Base-by-base conservation (phyloP, 2,113 vertebrate species). In the Phyllostomus discolor region DNA sequence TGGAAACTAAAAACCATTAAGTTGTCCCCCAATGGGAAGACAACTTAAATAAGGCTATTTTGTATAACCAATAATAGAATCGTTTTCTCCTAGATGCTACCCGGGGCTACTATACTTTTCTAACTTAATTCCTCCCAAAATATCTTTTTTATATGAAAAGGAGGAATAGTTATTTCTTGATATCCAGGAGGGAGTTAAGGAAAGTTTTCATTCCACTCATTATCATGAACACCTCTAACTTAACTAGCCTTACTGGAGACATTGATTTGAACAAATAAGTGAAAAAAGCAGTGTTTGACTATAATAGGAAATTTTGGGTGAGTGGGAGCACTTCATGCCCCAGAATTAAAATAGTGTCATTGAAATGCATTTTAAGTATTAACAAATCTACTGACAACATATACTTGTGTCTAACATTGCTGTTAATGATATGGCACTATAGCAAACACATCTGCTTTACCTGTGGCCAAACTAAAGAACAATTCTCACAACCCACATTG, bases 281-380 rank as follows among this genome's bases (percentile, higher is more conserved):
- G 31, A 85, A 75, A 28, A 70, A 84, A 67, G 24, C 57, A 46
- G 43, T 19, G 35, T 52, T 81, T 82, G 31, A 50, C 33, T 67
- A 14, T 75, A 66, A 66, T 87, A n/a, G 17, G 35, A 57, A 95
- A 86, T 78, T 52, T 62, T 54, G 26, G 14, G 9, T 91, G 20
- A 90, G 57, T 69, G 6, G 10, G 69, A 78, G 38, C 73, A 7
- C 46, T 90, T 1, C 9, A 72, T 94, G 26, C 5, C 28, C 31
- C 69, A 72, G 52, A 50, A 46, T 86, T 54, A 59, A 88, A 95
- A 33, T 33, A 26, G 16, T 66, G 43, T 54, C 70, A 81, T 85
- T 86, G 69, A 64, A 91, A 93, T 91, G 50, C 5, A 83, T 75
- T 91, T 93, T 88, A 95, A 15, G 2, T 79, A 70, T 81, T 80